phyloP scores from a whole-genome alignment of 2,888 invertebrate species.

The Drosophila stalkeri region DNA sequence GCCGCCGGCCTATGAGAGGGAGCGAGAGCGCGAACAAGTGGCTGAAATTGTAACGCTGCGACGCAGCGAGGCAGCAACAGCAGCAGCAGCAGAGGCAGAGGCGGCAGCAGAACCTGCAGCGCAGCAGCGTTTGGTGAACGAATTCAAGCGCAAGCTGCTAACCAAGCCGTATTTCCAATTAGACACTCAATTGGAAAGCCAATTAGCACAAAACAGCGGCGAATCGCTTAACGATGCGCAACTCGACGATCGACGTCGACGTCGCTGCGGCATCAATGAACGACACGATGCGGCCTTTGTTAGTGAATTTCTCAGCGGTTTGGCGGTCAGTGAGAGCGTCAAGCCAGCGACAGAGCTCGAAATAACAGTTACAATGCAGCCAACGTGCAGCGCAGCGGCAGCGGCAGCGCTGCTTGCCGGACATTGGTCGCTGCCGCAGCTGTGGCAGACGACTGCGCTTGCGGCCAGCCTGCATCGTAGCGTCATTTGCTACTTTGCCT shows the following conservation, averaged over 20 bases:
- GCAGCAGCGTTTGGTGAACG: constrained; percentile 72
- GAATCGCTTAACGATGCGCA: background rate
- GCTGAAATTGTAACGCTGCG: constrained; percentile 40
- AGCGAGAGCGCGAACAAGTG: constrained; percentile 25
- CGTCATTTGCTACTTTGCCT: constrained; percentile 56
- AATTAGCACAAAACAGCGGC: constrained; percentile 5
- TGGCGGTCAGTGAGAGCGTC: constrained; percentile 18
- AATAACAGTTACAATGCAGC: background rate
- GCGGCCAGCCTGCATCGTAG: constrained; percentile 57
- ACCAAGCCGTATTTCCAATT: constrained; percentile 53
- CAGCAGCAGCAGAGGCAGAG: background rate
- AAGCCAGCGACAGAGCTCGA: background rate
- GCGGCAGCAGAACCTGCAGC: constrained; percentile 11
- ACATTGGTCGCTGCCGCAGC: constrained; percentile 40
- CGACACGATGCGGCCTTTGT: constrained; percentile 78
- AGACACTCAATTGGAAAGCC: constrained; percentile 24
- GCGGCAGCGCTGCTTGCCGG: constrained; percentile 20
- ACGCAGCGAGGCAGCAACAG: constrained; percentile 22
- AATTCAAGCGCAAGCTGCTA: constrained; percentile 82
- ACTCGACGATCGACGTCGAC: constrained; percentile 28
- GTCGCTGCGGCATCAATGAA: constrained; percentile 81
- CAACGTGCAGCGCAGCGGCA: background rate
- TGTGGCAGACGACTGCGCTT: constrained; percentile 55
- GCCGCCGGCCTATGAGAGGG: constrained; percentile 71
- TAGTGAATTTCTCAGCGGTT: constrained; percentile 76